phyloP scores from a whole-genome alignment of 2,797 vertebrate genomes.

The Chiloscyllium punctatum region DNA sequence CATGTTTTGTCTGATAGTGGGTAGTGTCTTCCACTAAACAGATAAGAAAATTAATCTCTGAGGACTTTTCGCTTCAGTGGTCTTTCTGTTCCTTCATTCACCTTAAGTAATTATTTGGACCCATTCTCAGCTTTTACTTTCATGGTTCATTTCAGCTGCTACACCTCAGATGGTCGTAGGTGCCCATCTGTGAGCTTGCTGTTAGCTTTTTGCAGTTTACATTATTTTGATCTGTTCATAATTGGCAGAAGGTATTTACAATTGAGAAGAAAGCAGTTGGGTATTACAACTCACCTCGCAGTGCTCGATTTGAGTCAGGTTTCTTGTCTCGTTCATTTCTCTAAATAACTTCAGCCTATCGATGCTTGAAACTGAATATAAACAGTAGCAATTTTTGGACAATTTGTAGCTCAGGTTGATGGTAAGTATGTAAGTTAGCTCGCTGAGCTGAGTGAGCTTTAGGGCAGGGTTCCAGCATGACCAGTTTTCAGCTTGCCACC shows the following conservation, averaged over 20 bases:
- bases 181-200: not conserved
- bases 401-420: no score
- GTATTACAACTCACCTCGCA: not conserved
- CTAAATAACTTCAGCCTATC: not conserved
- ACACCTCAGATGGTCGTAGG: not conserved
- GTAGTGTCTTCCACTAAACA: not conserved
- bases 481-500: not conserved
- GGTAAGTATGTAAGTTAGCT: no score
- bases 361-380: no score
- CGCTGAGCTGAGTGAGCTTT: no score
- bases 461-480: no score
- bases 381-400: no score
- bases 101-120: slow-evolving; percentile 13
- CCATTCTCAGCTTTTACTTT: slow-evolving; percentile 6
- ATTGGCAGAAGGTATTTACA: not conserved
- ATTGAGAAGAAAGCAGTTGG: slow-evolving; percentile 28
- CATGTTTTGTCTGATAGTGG: not conserved
- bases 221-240: slow-evolving; percentile 13
- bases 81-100: not conserved
- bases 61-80: not conserved
- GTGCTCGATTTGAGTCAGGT: not conserved
- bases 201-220: not conserved
- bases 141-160: slow-evolving; percentile 3
- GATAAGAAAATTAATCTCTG: slow-evolving; percentile 1
- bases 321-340: not conserved